Conservation (phyloP, 2,113 vertebrate genomes). For the Tychaedon coryphoeus region DNA sequence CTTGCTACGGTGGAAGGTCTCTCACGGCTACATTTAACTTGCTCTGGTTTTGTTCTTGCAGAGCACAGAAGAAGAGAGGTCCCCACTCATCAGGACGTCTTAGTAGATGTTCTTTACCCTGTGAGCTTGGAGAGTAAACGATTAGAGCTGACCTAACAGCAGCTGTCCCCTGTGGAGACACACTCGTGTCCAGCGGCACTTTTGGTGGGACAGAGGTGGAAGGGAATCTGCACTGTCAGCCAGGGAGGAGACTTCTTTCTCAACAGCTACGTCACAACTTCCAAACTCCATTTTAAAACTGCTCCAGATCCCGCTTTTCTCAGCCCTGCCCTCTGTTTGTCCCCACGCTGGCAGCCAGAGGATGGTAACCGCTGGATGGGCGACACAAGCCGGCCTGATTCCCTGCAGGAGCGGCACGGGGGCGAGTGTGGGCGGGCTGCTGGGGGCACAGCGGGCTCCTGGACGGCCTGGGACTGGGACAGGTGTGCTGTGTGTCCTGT, state of each 20-base stretch:
- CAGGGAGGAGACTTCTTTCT: not conserved
- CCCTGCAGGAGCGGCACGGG: not conserved
- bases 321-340: not conserved
- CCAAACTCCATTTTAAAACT: not conserved
- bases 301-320: constrained; percentile 23
- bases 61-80: constrained; percentile 73
- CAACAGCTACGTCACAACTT: not conserved
- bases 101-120: constrained; percentile 22
- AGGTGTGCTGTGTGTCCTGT: not conserved
- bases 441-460: not conserved
- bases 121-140: constrained; percentile 14
- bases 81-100: constrained; percentile 72
- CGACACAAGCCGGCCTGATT: not conserved
- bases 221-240: not conserved
- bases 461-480: not conserved
- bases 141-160: constrained; percentile 18
- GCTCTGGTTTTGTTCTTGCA: constrained; percentile 14
- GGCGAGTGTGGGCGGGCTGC: not conserved
- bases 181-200: not conserved
- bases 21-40: not conserved
- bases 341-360: not conserved
- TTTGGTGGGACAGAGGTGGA: not conserved
- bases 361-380: not conserved
- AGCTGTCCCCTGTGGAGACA: not conserved
- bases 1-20: not conserved